Evolutionary conservation across 2,888 invertebrate species (phyloP), one percentile per base, ranked within the genome.

Genomic region (Hipparchia semele): DNA sequence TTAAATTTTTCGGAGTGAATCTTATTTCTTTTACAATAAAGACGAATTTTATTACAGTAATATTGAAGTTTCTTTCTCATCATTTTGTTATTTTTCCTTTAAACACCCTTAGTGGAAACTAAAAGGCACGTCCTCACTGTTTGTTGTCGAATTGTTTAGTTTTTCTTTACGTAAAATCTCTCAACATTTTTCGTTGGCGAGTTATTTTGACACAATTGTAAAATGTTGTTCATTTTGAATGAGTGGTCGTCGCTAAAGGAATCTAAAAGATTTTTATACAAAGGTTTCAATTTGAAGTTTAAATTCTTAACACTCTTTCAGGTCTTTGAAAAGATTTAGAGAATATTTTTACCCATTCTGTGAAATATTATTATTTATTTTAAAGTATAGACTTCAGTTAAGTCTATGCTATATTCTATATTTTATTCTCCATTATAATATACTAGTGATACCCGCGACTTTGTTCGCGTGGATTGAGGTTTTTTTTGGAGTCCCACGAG

Each of bases 111-210:
- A 78, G 74, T 73, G 71, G 59, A 70, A 68, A 71, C 75, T 75
- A 75, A 77, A 77, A 77, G 77, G 75, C 74, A 77, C 77, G 77
- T 77, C 68, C 70, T 54, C 59, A 70, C 73, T 70, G 73, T 75
- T 74, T 74, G 73, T 70, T 71, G 72, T 68, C 70, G 72, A 74
- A 73, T 77, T 75, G 74, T 77, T 72, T 74, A 71, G 75, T 68
- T 74, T 75, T 73, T 71, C 68, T 65, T 73, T 69, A 72, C 72
- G 70, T 75, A 71, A 74, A 75, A 75, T 73, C 70, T 62, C 67
- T 60, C 58, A 67, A 73, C 68, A 71, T 71, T 72, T 72, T 68
- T 68, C 64, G 69, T 45, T 59, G 54, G 70, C 59, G 70, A 62
- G 54, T 71, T 74, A 71, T 76, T 69, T 72, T 70, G 71, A 77